phyloP scores from a whole-genome alignment of 2,113 vertebrate genomes.

The Paratilapia polleni region DNA sequence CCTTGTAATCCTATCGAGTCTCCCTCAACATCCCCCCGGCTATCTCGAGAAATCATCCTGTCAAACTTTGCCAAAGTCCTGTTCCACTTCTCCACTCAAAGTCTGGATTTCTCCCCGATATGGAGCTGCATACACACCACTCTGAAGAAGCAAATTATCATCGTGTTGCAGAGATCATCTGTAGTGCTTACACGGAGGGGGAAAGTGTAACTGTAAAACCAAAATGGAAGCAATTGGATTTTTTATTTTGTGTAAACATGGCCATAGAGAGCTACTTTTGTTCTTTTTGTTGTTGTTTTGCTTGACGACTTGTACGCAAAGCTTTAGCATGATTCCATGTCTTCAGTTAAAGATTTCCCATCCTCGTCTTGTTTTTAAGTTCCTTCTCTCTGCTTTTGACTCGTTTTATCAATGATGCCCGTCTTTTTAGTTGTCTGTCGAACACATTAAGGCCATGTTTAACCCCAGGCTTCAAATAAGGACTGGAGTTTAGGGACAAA shows the following conservation, averaged over 20 bases:
- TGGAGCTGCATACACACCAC: slow-evolving; percentile 42
- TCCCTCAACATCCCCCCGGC: slow-evolving; percentile 1
- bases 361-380: slow-evolving; percentile 35
- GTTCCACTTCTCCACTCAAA: slow-evolving; percentile 40
- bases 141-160: slow-evolving; percentile 11
- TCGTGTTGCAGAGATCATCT: slow-evolving; percentile 4
- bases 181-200: not conserved
- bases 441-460: not conserved
- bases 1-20: slow-evolving; percentile 53
- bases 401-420: slow-evolving; percentile 41
- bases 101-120: slow-evolving; percentile 6
- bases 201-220: slow-evolving; percentile 30
- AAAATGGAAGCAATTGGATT: slow-evolving; percentile 40
- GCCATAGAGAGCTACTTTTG: slow-evolving; percentile 55
- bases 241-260: slow-evolving; percentile 49
- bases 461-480: not conserved
- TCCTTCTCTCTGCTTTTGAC: slow-evolving; percentile 37
- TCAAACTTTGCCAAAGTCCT: slow-evolving; percentile 92
- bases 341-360: slow-evolving; percentile 28
- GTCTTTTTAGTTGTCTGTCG: slow-evolving; percentile 32
- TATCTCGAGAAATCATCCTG: slow-evolving; percentile 77
- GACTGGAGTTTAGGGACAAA: slow-evolving; percentile 21
- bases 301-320: slow-evolving; percentile 45
- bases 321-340: slow-evolving; percentile 47
- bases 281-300: slow-evolving; percentile 23